Conservation (phyloP, 2,113 vertebrate species). For the Marmota monax region DNA sequence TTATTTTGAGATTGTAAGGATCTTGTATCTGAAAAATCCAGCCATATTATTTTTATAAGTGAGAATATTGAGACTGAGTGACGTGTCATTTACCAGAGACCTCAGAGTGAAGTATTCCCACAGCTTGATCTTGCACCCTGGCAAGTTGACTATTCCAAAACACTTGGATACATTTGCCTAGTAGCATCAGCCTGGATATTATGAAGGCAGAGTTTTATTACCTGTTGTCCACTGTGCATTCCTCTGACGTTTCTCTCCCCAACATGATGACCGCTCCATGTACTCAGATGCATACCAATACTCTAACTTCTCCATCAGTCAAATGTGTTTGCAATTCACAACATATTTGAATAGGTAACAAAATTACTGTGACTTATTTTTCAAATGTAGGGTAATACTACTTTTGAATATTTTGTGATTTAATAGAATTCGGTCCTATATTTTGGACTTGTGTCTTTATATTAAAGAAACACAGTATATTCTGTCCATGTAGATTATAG, state of each 20-base stretch:
- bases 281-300: not conserved
- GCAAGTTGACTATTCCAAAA: not conserved
- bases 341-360: not conserved
- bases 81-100: not conserved
- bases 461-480: not conserved
- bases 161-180: not conserved
- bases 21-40: not conserved
- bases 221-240: not conserved
- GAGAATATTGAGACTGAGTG: not conserved
- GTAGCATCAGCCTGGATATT: not conserved
- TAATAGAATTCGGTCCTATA: not conserved
- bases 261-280: not conserved
- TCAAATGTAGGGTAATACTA: not conserved
- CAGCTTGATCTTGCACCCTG: conserved; percentile 17
- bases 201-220: not conserved
- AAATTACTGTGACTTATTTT: not conserved
- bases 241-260: not conserved
- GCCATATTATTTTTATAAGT: not conserved
- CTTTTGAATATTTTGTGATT: conserved; percentile 3
- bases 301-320: not conserved
- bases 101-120: not conserved
- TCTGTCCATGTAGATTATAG: not conserved
- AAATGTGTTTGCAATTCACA: not conserved
- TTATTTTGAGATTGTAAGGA: not conserved
- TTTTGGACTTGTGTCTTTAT: not conserved